Evolutionary conservation across 1,140 invertebrate genomes (phyloP).

Genomic region (Laupala kohalensis): DNA sequence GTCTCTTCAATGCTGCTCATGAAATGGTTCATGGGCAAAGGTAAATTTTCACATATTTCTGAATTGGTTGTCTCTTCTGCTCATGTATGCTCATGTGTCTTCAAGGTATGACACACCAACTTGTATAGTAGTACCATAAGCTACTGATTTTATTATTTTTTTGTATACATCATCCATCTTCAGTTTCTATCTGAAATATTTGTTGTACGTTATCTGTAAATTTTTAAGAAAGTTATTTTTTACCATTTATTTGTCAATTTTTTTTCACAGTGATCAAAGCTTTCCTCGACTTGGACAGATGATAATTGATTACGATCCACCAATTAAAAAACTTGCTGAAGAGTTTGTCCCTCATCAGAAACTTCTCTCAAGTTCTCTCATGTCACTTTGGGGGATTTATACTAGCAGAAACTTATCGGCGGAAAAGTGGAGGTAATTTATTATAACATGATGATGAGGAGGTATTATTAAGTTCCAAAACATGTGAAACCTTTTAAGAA

Average conservation of each 20-base stretch:
- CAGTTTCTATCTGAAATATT: no score
- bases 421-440: constrained; percentile 68
- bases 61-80: no score
- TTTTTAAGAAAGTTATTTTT: neutral
- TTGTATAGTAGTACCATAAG: no score
- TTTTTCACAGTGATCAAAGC: constrained; percentile 56
- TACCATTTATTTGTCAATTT: no score
- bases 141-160: neutral
- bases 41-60: constrained; percentile 23
- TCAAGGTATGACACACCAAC: no score
- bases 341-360: constrained; percentile 94
- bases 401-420: constrained; percentile 80
- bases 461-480: neutral
- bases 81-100: no score
- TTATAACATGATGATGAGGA: neutral
- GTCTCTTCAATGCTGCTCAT: constrained; percentile 93
- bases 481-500: neutral
- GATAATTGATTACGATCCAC: constrained; percentile 95
- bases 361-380: constrained; percentile 67
- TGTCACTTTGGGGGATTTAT: constrained; percentile 80
- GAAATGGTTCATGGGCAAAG: constrained; percentile 85
- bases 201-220: no score
- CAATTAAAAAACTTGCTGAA: constrained; percentile 89
- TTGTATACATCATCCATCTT: no score
- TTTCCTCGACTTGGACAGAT: constrained; percentile 92